Evolutionary conservation across 2,888 invertebrate species (phyloP), one percentile per base, ranked within the genome.

Genomic region (Leptopilina myrica): DNA sequence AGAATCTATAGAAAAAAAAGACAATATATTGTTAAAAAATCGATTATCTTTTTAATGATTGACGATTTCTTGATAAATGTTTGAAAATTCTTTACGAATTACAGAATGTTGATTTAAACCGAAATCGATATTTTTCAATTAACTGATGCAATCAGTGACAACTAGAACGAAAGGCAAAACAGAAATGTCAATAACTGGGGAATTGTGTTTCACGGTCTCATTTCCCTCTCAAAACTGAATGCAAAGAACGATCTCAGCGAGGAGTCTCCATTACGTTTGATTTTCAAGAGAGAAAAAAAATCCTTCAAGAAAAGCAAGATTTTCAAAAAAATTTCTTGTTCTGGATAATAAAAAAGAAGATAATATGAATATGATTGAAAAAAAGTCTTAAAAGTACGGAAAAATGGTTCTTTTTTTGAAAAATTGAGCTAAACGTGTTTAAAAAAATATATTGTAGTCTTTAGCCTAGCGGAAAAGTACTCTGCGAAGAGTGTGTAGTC

Each of bases 111-210:
- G 67, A 67, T 46, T 49, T 67, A 49, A 67, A 43, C 43, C 4
- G 5, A 46, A 46, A 49, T 67, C 67, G 67, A 67, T 67, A 67
- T 15, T 67, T 67, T 67, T 20, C 67, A 26, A 67, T 67, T 49
- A 67, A 26, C 67, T 67, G 46, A 67, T 49, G 20, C 43, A 49
- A 46, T 67, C 49, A 67, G 49, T 26, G 67, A 67, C 20, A 46
- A 67, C 46, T 20, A 15, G 5, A n/a, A 15, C 15, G 40, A 43
- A 66, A 43, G 43, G 46, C 43, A 66, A 66, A 66, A 66, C 66
- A 66, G 43, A 66, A 66, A 66, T 66, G 66, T 46, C 15, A 46
- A 66, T 46, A 66, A 15, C 66, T 66, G n/a, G 66, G 43, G 43
- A 66, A 66, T 15, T 46, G 66, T 15, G 66, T 40, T 43, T 15